Evolutionary conservation across 2,888 invertebrate genomes (phyloP).

Genomic region (Sinhomidia bicolor): DNA sequence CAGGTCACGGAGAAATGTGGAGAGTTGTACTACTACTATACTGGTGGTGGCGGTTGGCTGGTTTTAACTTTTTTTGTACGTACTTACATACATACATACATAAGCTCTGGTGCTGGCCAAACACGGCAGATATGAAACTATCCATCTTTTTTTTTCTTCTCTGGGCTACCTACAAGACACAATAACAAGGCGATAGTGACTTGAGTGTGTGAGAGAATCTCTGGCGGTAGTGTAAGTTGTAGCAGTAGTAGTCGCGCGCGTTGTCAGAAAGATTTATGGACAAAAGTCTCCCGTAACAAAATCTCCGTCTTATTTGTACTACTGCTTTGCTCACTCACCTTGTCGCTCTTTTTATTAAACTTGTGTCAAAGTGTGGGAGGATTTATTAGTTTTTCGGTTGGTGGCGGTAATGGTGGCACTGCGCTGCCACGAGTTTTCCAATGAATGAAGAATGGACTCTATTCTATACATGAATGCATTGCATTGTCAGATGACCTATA

Average conservation of each 20-base stretch:
- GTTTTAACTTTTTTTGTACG: too few species aligned
- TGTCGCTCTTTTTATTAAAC: background rate
- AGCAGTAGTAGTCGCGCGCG: background rate
- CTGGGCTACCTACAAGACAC: background rate
- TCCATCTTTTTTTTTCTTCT: too few species aligned
- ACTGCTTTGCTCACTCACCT: background rate
- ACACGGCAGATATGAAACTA: background rate
- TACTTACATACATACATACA: too few species aligned
- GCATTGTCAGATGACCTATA: too few species aligned
- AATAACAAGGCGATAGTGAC: background rate
- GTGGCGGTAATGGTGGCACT: too few species aligned
- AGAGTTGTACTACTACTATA: background rate
- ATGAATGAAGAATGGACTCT: too few species aligned
- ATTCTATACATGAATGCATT: too few species aligned
- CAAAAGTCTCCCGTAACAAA: background rate
- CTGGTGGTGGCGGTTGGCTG: too few species aligned
- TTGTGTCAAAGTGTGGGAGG: background rate
- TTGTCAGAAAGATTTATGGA: constrained; percentile 7
- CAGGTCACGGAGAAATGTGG: background rate
- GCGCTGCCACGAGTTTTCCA: too few species aligned
- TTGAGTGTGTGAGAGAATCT: background rate
- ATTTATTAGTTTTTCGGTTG: background rate
- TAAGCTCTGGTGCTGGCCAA: too few species aligned
- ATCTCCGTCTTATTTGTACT: background rate
- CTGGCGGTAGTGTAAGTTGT: background rate